These are phyloP conservation scores for Sepioteuthis lessoniana DNA, from an alignment of 2,888 invertebrate species.

Conservation along the genomic window DNA sequence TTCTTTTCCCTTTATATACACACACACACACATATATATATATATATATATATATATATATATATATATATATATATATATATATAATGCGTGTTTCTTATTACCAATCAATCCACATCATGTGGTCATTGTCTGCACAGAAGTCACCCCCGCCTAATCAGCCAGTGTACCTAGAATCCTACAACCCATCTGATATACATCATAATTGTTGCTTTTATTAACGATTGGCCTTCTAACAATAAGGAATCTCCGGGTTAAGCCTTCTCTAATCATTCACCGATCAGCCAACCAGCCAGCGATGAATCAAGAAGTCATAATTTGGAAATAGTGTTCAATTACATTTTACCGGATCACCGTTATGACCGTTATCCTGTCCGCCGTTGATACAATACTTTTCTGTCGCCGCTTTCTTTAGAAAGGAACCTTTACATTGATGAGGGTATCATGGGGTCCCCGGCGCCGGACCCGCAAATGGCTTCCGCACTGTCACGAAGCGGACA, in stretches of 20 bases:
- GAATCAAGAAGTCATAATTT: background rate
- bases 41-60: constrained; percentile 33
- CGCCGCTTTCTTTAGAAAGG: background rate
- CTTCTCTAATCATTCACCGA: background rate
- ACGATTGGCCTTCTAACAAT: background rate
- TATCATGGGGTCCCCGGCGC: background rate
- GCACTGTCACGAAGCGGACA: too few species aligned
- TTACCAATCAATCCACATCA: background rate
- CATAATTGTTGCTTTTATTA: background rate
- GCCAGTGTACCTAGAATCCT: background rate
- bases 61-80: background rate
- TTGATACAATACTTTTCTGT: background rate
- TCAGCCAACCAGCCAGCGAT: background rate
- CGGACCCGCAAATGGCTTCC: too few species aligned
- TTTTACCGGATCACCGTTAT: background rate
- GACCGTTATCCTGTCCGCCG: background rate
- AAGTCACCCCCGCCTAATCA: background rate
- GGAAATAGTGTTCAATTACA: background rate
- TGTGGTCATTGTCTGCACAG: background rate
- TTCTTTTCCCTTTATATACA: too few species aligned
- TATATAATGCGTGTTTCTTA: background rate
- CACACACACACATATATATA: background rate
- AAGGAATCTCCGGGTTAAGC: background rate
- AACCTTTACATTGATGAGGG: background rate
- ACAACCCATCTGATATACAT: background rate